These are phyloP conservation scores for Bicyclus anynana DNA, from an alignment of 1,140 invertebrate genomes.

Conservation along the genomic window DNA sequence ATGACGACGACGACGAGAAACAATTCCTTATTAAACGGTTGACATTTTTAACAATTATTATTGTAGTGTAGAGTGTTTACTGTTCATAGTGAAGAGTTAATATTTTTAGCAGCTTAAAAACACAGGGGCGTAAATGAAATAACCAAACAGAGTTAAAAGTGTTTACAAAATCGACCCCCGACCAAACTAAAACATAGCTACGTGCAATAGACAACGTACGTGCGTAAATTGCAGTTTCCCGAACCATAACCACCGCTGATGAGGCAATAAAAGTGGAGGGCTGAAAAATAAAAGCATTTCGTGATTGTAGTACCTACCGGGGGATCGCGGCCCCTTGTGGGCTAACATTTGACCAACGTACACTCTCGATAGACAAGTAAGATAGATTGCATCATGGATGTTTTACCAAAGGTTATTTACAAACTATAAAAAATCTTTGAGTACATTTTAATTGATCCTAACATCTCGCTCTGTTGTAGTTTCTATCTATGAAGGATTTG, in stretches of 20 bases:
- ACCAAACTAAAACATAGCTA: background rate
- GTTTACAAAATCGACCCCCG: background rate
- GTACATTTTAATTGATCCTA: no score
- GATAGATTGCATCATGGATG: background rate
- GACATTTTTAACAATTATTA: no score
- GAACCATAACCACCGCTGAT: conserved; percentile 45
- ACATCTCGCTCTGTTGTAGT: no score
- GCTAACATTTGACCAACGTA: conserved; percentile 22
- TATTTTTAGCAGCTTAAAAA: background rate
- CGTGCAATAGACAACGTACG: conserved; percentile 12
- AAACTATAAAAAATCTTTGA: no score
- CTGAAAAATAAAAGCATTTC: conserved; percentile 65
- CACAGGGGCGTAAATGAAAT: background rate
- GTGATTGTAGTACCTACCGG: conserved; percentile 48
- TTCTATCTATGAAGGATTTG: no score
- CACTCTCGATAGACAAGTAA: conserved; percentile 8
- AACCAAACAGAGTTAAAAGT: background rate
- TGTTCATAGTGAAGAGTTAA: no score
- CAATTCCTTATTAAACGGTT: no score
- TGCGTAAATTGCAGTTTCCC: conserved; percentile 34
- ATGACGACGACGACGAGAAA: no score
- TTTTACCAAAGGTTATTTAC: no score
- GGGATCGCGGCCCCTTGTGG: conserved; percentile 31
- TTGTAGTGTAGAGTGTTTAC: no score
- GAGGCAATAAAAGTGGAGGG: conserved; percentile 49